A percentile compares a stretch with the other conserved stretches of the same genome.
These are phyloP conservation scores for Ooceraea biroi DNA, from an alignment of 1,140 invertebrate genomes.

Conservation along the genomic window DNA sequence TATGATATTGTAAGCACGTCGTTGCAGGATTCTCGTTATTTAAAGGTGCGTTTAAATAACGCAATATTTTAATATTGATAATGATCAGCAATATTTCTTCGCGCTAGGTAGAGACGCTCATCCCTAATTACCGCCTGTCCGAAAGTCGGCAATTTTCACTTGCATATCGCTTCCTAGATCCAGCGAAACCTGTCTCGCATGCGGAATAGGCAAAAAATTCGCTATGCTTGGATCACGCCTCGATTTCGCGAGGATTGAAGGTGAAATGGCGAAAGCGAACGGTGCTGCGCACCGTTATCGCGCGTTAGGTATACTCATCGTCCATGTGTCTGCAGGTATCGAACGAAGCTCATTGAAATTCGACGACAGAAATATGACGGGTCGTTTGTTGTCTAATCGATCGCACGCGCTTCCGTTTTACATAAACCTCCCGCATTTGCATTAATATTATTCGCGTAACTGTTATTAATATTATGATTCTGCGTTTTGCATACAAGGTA, in stretches of 20 bases:
- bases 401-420: slow-evolving; percentile 20
- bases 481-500: neutral
- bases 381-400: slow-evolving; percentile 17
- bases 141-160: slow-evolving; percentile 57
- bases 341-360: slow-evolving; percentile 48
- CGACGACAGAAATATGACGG: slow-evolving; percentile 46
- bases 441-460: slow-evolving; percentile 36
- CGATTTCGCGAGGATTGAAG: slow-evolving; percentile 55
- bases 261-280: slow-evolving; percentile 67
- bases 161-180: slow-evolving; percentile 31
- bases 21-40: no score
- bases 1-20: no score
- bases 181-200: slow-evolving; percentile 34
- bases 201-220: slow-evolving; percentile 1
- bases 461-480: slow-evolving; percentile 10
- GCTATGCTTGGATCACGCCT: slow-evolving; percentile 36
- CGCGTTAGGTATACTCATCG: slow-evolving; percentile 26
- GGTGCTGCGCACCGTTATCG: slow-evolving; percentile 19
- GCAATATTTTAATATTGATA: neutral
- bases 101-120: neutral
- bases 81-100: neutral
- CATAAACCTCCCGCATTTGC: slow-evolving; percentile 22
- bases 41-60: neutral
- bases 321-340: slow-evolving; percentile 23
- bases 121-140: slow-evolving; percentile 20